Evolutionary conservation across 2,888 invertebrate genomes (phyloP).

Genomic region (Conistra vaccinii): DNA sequence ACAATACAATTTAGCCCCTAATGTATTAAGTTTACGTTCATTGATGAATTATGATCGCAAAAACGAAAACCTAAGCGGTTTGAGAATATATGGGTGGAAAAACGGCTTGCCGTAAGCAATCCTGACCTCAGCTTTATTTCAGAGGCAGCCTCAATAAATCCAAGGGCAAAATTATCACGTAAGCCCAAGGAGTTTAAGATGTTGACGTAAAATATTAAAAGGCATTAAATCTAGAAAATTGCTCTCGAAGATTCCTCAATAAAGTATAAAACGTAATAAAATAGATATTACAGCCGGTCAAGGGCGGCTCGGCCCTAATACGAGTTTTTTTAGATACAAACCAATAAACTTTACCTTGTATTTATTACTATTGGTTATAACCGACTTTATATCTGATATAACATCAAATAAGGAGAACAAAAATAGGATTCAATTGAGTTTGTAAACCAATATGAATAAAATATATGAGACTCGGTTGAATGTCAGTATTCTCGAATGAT

Average conservation of each 20-base stretch:
- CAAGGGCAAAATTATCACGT: conserved; percentile 58
- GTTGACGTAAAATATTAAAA: conserved; percentile 68
- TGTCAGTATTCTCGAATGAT: neutral
- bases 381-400: conserved; percentile 13
- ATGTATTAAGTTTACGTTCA: conserved; percentile 45
- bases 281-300: conserved; percentile 47
- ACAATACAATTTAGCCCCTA: conserved; percentile 33
- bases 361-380: conserved; percentile 44
- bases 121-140: conserved; percentile 57
- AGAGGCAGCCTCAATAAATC: conserved; percentile 68
- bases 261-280: conserved; percentile 57
- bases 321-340: conserved; percentile 39
- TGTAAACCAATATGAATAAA: conserved; percentile 8
- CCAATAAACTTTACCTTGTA: conserved; percentile 50
- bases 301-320: conserved; percentile 50
- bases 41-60: conserved; percentile 52
- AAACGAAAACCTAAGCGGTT: conserved; percentile 56
- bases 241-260: conserved; percentile 54
- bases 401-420: conserved; percentile 17
- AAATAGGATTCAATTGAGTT: conserved; percentile 5
- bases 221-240: conserved; percentile 45
- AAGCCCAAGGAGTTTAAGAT: conserved; percentile 56
- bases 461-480: neutral
- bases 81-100: conserved; percentile 47
- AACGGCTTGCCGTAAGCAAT: conserved; percentile 46